Evolutionary conservation across 2,113 vertebrate genomes (phyloP).

Genomic region (Dipodomys merriami): DNA sequence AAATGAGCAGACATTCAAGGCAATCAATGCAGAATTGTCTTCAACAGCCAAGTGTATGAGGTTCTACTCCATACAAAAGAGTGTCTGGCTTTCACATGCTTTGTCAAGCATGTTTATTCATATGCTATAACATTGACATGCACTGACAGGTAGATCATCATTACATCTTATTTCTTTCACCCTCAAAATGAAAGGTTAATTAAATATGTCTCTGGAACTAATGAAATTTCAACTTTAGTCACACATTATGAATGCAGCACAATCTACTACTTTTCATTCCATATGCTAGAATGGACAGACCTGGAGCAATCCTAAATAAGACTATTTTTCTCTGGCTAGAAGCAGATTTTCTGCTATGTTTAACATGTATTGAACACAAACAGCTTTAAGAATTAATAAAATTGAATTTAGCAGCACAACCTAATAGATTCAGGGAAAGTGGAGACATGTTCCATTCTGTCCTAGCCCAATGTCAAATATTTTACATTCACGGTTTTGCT

Average conservation of each 20-base stretch:
- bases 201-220: constrained; percentile 30
- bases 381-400: constrained; percentile 36
- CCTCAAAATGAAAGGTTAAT: constrained; percentile 49
- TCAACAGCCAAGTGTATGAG: not conserved
- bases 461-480: not conserved
- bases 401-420: not conserved
- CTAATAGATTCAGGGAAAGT: not conserved
- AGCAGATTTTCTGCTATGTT: constrained; percentile 46
- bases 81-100: not conserved
- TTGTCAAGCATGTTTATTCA: not conserved
- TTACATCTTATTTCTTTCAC: not conserved
- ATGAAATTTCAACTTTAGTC: constrained; percentile 30
- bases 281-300: not conserved
- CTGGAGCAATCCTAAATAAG: not conserved
- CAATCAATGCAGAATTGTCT: not conserved
- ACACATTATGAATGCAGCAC: not conserved
- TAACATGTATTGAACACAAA: constrained; percentile 24
- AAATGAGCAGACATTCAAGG: not conserved
- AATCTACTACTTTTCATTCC: not conserved
- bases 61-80: not conserved
- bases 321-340: not conserved
- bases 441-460: not conserved
- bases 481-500: not conserved
- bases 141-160: not conserved
- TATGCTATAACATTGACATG: not conserved